Base-by-base conservation (phyloP, 2,888 invertebrate genomes). In the Drosophila kuntzei region DNA sequence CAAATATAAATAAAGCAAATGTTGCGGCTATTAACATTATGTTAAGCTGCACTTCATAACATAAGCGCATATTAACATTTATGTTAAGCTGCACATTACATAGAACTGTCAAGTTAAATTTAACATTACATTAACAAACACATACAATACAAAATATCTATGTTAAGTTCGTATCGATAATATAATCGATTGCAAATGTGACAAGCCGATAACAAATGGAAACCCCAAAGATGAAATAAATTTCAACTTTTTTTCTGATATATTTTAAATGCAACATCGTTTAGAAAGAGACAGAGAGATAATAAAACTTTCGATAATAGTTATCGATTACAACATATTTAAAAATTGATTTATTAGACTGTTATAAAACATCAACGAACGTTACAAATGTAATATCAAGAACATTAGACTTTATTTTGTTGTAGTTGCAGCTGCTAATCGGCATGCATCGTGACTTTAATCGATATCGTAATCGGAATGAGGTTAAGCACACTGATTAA, bases 401-500 rank as follows among this genome's bases (percentile, higher is more conserved):
- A 58, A 16, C 11, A 20, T 37, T 20, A 37, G 27, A 18, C 25
- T 25, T 14, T 11, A 16, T 11, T n/a, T 34, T 14, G 22, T n/a
- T 20, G n/a, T 9, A 11, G 25, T 27, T 39, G 20, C 11, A 32
- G 12, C 32, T 32, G 34, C 12, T 18, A 18, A 39, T 6, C 34
- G 5, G 11, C 6, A 12, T 14, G 14, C n/a, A 27, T 3, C 9
- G 6, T 36, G 47, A 34, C 9, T 2, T 41, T 12, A 18, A 18
- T 14, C 6, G 2, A 46, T 37, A 49, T 51, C 66, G 84, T 68
- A 80, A 83, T 54, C 66, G 84, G 77, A 80, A 83, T 87, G 87
- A 62, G 68, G 62, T 47, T 61, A 36, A 44, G 43, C n/a, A 44
- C 32, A 22, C 41, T 36, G 18, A 20, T 49, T 29, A 34, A 44